Evolutionary conservation across 2,888 invertebrate genomes (phyloP).

Genomic region (Drosophila glabriapex): DNA sequence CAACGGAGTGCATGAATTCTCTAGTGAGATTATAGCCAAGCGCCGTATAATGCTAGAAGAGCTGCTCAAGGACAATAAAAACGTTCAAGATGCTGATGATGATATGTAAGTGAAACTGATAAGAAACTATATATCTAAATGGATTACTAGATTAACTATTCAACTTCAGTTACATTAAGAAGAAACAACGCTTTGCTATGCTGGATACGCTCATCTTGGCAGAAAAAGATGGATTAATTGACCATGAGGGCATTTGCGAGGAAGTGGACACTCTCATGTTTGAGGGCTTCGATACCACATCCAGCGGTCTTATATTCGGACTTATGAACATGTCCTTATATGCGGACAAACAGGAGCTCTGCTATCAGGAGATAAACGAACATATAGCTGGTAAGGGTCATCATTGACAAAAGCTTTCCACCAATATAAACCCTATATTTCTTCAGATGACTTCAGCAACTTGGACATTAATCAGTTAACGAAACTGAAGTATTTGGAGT

Average conservation of each 20-base stretch:
- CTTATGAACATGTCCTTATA: slow-evolving; percentile 75
- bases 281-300: slow-evolving; percentile 76
- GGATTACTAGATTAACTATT: not conserved
- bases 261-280: slow-evolving; percentile 90
- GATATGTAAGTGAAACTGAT: slow-evolving; percentile 47
- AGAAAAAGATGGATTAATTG: slow-evolving; percentile 74
- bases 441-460: slow-evolving; percentile 62
- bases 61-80: slow-evolving; percentile 20
- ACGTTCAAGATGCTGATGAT: slow-evolving; percentile 28
- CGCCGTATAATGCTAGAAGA: slow-evolving; percentile 61
- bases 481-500: slow-evolving; percentile 64
- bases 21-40: slow-evolving; percentile 80
- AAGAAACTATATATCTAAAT: not conserved
- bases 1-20: slow-evolving; percentile 73
- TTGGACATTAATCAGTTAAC: slow-evolving; percentile 51
- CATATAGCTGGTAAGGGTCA: slow-evolving; percentile 63
- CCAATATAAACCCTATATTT: not conserved
- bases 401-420: too few relatives aligned
- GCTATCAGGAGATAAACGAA: slow-evolving; percentile 72
- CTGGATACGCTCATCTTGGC: slow-evolving; percentile 76
- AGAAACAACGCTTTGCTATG: slow-evolving; percentile 78
- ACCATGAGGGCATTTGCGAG: slow-evolving; percentile 86
- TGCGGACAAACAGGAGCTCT: slow-evolving; percentile 72
- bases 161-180: slow-evolving; percentile 54
- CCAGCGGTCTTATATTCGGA: slow-evolving; percentile 74